Base-by-base conservation (phyloP, 2,888 invertebrate species). In the Apodemia hepburni region DNA sequence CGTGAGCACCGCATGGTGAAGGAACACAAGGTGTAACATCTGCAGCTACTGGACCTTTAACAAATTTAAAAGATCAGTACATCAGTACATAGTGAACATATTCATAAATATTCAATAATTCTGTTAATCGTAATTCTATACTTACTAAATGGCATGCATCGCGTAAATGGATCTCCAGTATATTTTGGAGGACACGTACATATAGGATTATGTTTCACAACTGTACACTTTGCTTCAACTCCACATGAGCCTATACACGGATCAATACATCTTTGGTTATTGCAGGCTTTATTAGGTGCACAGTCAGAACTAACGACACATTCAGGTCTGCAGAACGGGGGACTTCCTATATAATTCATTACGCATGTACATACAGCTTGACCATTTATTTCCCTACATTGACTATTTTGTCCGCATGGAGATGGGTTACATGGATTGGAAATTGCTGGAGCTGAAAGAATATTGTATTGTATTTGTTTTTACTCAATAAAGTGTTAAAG, bases 161-260 rank as follows among this genome's bases (percentile, higher is more conserved):
- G 93, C n/a, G 92, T 87, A 79, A 96, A 96, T 51, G 96, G 96
- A 92, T 96, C 95, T 49, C 95, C 96, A 11, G 94, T 94, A 73
- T 93, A 94, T 67, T 93, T 94, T 17, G 90, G 79, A 29, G 93
- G 92, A 75, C 96, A 96, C 67, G 92, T 93, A 77, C 96, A 96
- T 73, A 96, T 95, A 0, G 96, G 95, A 73, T 94, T 95, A 77
- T 96, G 96, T 81, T 96, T 95, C 45, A 95, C 93, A 49, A 95
- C 95, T 74, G 93, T 93, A 78, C 96, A 97, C 69, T 93, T 91
- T 3, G 96, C 95, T 73, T 94, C 93, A 18, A 93, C 85, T 35
- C 96, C 96, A 79, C 96, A 96, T n/a, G 95, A 93, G 62, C 95
- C 95, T 27, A 90, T 89, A 73, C 96, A 96, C 22, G 96, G 96